phyloP scores from a whole-genome alignment of 1,140 invertebrate genomes.

The Hyles euphorbiae region DNA sequence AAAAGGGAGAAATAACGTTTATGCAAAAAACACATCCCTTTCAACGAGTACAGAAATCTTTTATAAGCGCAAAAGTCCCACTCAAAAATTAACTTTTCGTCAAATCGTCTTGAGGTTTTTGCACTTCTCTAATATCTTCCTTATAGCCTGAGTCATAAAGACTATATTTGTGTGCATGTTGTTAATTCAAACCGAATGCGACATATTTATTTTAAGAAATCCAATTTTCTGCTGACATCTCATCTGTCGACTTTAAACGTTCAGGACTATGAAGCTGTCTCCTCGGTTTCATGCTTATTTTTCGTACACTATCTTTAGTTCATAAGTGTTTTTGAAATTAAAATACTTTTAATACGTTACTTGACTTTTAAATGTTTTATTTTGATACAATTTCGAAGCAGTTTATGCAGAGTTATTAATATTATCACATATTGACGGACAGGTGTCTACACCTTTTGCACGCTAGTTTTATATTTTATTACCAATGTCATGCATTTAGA shows the following conservation, averaged over 20 bases:
- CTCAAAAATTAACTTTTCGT: slow-evolving; percentile 65
- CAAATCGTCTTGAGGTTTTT: slow-evolving; percentile 21
- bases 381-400: too few species aligned
- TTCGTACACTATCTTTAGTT: slow-evolving; percentile 41
- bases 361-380: not conserved
- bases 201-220: slow-evolving; percentile 75
- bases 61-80: slow-evolving; percentile 56
- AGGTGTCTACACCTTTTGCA: too few species aligned
- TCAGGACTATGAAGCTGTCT: slow-evolving; percentile 61
- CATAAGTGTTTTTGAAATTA: slow-evolving; percentile 27
- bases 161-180: slow-evolving; percentile 21
- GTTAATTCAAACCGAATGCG: slow-evolving; percentile 53
- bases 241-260: slow-evolving; percentile 72
- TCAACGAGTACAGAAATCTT: slow-evolving; percentile 59
- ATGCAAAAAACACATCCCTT: slow-evolving; percentile 42
- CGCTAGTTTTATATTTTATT: too few species aligned
- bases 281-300: slow-evolving; percentile 63
- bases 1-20: slow-evolving; percentile 41
- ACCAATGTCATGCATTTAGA: too few species aligned
- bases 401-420: too few species aligned
- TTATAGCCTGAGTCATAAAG: slow-evolving; percentile 17
- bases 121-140: slow-evolving; percentile 17
- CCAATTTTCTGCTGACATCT: slow-evolving; percentile 75
- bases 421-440: too few species aligned
- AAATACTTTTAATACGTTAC: slow-evolving; percentile 4